Evolutionary conservation across 2,888 invertebrate species (phyloP).

Genomic region (Ptilodon capucinus): DNA sequence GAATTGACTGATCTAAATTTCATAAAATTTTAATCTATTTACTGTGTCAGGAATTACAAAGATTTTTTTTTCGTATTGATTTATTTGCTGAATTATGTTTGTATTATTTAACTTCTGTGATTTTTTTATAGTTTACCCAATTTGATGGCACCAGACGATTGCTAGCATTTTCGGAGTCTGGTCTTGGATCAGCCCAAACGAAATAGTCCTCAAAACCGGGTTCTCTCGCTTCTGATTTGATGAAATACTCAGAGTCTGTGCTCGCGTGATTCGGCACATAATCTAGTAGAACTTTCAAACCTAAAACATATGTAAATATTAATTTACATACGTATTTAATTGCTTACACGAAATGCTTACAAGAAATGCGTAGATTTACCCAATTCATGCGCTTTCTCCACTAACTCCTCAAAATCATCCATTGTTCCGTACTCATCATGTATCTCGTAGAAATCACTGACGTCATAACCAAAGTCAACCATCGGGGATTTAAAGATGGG

Average conservation of each 20-base stretch:
- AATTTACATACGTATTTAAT: too few species aligned
- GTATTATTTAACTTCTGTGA: not conserved
- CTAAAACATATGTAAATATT: too few species aligned
- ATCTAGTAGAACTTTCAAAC: constrained; percentile 80
- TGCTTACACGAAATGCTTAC: too few species aligned
- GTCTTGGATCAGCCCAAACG: constrained; percentile 85
- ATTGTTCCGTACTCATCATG: constrained; percentile 87
- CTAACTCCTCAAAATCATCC: constrained; percentile 84
- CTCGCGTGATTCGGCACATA: constrained; percentile 86
- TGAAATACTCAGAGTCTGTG: constrained; percentile 90
- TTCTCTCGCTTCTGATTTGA: constrained; percentile 81
- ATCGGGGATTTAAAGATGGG: constrained; percentile 91
- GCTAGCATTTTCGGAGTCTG: constrained; percentile 46
- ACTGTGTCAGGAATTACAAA: too few species aligned
- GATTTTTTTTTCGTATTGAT: too few species aligned
- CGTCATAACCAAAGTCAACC: constrained; percentile 92
- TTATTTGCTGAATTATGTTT: too few species aligned
- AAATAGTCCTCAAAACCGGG: constrained; percentile 87
- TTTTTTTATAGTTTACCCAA: constrained; percentile 72
- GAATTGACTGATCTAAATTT: constrained; percentile 71
- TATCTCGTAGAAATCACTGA: constrained; percentile 87
- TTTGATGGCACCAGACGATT: constrained; percentile 64
- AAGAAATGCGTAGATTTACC: too few species aligned
- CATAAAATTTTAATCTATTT: not conserved
- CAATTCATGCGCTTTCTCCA: constrained; percentile 73